Evolutionary conservation across 2,113 vertebrate species (phyloP).

Genomic region (Pachyramphus minor): DNA sequence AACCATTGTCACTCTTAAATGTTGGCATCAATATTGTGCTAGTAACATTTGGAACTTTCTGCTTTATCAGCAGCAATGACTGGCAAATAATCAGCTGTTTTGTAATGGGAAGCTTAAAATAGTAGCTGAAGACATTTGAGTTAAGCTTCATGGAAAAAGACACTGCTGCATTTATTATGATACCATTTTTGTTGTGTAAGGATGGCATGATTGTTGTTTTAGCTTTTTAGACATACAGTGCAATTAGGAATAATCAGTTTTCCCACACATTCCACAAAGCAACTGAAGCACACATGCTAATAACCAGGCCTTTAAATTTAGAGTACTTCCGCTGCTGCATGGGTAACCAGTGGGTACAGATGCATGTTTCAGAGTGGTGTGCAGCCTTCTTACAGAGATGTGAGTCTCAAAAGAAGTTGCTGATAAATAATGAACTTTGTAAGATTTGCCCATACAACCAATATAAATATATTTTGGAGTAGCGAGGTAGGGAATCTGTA

Average conservation of each 20-base stretch:
- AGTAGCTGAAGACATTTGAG: conserved; percentile 38
- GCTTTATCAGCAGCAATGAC: conserved; percentile 69
- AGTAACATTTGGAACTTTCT: conserved; percentile 66
- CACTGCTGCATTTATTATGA: conserved; percentile 51
- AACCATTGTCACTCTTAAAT: conserved; percentile 66
- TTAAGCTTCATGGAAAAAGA: conserved; percentile 48
- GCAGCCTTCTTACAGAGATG: background rate
- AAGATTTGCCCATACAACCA: background rate
- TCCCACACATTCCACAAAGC: conserved; percentile 63
- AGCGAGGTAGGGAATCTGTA: background rate
- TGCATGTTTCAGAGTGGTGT: background rate
- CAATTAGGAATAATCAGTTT: conserved; percentile 62
- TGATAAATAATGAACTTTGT: background rate
- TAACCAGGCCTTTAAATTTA: background rate
- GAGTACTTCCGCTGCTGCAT: background rate
- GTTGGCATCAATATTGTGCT: conserved; percentile 57
- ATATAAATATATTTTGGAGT: background rate
- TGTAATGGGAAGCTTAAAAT: conserved; percentile 54
- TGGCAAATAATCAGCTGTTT: conserved; percentile 60
- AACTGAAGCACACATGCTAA: conserved; percentile 49
- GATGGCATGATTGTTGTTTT: conserved; percentile 49
- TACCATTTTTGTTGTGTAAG: conserved; percentile 51
- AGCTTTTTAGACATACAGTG: conserved; percentile 51
- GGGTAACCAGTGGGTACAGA: background rate
- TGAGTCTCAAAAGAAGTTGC: background rate